Base-by-base conservation (phyloP, 2,113 vertebrate genomes). In the Chloroceryle aenea region DNA sequence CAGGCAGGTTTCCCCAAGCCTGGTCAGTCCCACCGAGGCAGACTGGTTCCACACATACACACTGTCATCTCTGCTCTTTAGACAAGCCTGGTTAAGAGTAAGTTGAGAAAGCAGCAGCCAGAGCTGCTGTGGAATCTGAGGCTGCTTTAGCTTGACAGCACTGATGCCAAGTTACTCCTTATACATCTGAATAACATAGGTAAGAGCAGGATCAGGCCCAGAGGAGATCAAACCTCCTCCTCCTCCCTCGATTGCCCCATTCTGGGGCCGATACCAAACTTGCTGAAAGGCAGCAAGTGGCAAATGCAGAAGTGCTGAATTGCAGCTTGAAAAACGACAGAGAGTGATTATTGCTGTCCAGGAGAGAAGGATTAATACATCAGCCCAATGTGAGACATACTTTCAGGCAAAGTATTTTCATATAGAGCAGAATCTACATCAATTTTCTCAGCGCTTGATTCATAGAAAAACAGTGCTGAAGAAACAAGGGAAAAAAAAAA, bases 351-450 rank as follows among this genome's bases (percentile, higher is more conserved):
- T 74, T 84, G 68, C 73, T 96, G 88, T 89, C 76, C 59, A 72
- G 76, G 72, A 93, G 79, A 84, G 89, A 74, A 84, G 64, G 72
- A 94, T 96, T 94, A 93, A 96, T 96, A 75, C 61, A 83, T 86
- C 82, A 92, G 64, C 83, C 72, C 92, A 89, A 22, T 2, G 22
- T 27, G 48, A 85, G 55, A 43, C 52, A 2, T 52, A 56, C 50
- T 69, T 86, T 90, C 0, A 10, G 43, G 85, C 78, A 86, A 72
- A 85, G 64, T 43, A 38, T 87, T 96, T 90, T 90, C 87, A 92
- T 77, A 68, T 30, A 26, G 82, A 30, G 1, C 10, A 96, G 78
- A 88, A 93, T 88, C 90, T 38, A 34, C 85, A 92, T 90, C 16
- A 40, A 64, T 88, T 94, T 83, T 78, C 53, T 77, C 11, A 56